Base-by-base conservation (phyloP, 2,113 vertebrate genomes). In the Gobio gobio region DNA sequence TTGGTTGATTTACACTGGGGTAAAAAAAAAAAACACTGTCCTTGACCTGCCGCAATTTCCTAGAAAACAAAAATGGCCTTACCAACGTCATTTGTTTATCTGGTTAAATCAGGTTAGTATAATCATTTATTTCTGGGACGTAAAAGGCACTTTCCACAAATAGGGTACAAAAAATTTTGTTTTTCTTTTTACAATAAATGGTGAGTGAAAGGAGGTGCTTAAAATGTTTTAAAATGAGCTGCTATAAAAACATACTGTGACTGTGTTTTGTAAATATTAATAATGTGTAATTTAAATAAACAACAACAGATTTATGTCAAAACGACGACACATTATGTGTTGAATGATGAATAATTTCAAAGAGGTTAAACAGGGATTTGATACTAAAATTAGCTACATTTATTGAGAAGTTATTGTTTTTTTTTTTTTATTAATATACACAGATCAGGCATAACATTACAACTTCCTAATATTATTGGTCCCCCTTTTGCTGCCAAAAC, bases 1-100 rank as follows among this genome's bases (percentile, higher is more conserved):
- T 56, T 56, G 16, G 43, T 22, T 58, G 63, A 66, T 59, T 70
- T 49, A 83, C 63, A 75, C 58, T 72, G 12, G 45, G 61, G 66
- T 59, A 72, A 36, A 83, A 26, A 47, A n/a, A 72, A 36, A 83
- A 36, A 47, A 29, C 5, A 87, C 12, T 10, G 22, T 49, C 10
- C 40, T 45, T 86, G 66, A n/a, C 8, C 45, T 61, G 20, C 18
- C 54, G 13, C 45, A 72, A 56, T 70, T 40, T 81, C n/a, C 75
- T 49, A 64, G 43, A 83, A 74, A 83, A 77, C 12, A 36, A 54
- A 51, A 80, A 66, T 16, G 45, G 14, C 61, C 29, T 20, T 2
- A 66, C 22, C 80, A 40, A 82, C 47, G 33, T 80, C 43, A 75
- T 63, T 47, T 36, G 18, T 56, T 74, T 80, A 56, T 70, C n/a